These are phyloP conservation scores for Neostethus bicornis DNA, from an alignment of 2,797 vertebrate species.

Conservation along the genomic window DNA sequence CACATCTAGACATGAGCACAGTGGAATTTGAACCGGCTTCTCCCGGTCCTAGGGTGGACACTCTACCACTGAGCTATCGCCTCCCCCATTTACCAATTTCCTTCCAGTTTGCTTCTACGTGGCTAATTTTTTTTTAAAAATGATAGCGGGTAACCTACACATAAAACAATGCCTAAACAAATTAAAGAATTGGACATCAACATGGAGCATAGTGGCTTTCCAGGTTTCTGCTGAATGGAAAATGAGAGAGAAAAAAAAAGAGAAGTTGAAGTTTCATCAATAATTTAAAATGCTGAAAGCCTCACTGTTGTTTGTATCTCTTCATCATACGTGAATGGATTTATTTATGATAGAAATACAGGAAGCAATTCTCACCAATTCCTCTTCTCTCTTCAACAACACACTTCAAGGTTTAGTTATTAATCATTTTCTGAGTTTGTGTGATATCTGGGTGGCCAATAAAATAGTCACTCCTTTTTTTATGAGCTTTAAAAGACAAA, in stretches of 20 bases:
- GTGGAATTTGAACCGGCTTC: too few relatives aligned
- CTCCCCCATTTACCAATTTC: too few relatives aligned
- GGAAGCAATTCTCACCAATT: constrained; percentile 33
- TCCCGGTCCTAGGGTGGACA: too few relatives aligned
- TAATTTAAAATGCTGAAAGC: constrained; percentile 53
- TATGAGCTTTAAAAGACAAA: neutral
- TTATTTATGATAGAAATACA: constrained; percentile 61
- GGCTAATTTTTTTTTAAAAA: too few relatives aligned
- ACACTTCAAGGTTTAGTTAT: constrained; percentile 28
- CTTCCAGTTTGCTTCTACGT: too few relatives aligned
- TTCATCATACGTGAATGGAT: constrained; percentile 33
- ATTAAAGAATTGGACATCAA: constrained; percentile 10
- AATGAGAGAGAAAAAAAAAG: constrained; percentile 39
- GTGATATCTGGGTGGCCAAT: neutral
- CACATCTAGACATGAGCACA: too few relatives aligned
- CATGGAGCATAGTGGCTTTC: constrained; percentile 8
- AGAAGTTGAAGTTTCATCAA: constrained; percentile 44
- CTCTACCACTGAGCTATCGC: too few relatives aligned
- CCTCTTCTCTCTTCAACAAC: constrained; percentile 34
- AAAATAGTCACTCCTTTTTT: neutral
- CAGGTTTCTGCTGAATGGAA: constrained; percentile 44
- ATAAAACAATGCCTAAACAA: constrained; percentile 39
- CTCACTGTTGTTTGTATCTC: constrained; percentile 45
- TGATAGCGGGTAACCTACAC: too few relatives aligned
- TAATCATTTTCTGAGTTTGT: neutral